A percentile compares a stretch with the other conserved stretches of the same genome.
phyloP scores from a whole-genome alignment of 2,797 vertebrate genomes.

The Peromyscus melanophrys region DNA sequence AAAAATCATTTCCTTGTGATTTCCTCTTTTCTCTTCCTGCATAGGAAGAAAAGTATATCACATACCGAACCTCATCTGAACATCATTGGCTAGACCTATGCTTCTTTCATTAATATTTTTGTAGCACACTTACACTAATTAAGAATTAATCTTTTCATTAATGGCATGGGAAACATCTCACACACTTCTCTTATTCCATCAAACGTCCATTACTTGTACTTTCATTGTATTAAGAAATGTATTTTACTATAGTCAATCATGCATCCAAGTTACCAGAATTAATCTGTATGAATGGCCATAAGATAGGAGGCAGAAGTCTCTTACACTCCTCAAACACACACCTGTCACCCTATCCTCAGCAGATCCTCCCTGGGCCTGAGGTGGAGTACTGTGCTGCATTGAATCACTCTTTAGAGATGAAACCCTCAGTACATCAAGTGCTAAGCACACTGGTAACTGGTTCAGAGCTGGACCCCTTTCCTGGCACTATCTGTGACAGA shows the following conservation, averaged over 20 bases:
- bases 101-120: constrained; percentile 66
- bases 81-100: constrained; percentile 40
- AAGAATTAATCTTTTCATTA: constrained; percentile 69
- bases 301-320: constrained; percentile 54
- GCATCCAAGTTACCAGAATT: constrained; percentile 63
- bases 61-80: background rate
- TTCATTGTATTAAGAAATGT: constrained; percentile 73
- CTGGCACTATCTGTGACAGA: background rate
- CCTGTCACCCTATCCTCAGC: constrained; percentile 63
- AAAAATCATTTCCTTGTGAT: constrained; percentile 41
- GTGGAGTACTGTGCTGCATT: rapidly evolving
- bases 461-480: background rate
- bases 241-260: constrained; percentile 80
- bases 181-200: constrained; percentile 68
- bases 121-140: constrained; percentile 58
- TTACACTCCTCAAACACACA: constrained; percentile 60
- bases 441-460: background rate
- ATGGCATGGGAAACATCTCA: constrained; percentile 21
- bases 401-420: background rate
- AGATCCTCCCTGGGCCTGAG: constrained; percentile 58
- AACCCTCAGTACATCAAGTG: background rate
- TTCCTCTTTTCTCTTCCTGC: background rate
- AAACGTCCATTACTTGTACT: constrained; percentile 57
- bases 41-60: background rate
- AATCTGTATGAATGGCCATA: constrained; percentile 71